These are phyloP conservation scores for Sesamia inferens DNA, from an alignment of 2,888 invertebrate species.

Conservation along the genomic window DNA sequence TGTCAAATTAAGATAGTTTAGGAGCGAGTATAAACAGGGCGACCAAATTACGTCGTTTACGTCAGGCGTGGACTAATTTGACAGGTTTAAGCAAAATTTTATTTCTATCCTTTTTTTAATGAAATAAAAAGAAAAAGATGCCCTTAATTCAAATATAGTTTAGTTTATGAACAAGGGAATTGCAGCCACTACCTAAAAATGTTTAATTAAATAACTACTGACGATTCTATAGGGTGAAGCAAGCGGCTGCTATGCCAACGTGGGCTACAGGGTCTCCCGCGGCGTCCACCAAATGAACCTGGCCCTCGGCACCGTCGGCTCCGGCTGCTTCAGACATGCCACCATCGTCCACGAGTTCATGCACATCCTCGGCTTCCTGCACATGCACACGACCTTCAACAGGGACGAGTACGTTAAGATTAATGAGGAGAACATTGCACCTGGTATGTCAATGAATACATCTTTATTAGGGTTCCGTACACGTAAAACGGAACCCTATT, in stretches of 20 bases:
- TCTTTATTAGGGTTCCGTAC: too few species aligned
- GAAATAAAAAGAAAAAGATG: too few species aligned
- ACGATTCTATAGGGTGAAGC: conserved; percentile 71
- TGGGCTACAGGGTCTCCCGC: conserved; percentile 80
- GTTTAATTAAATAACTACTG: not conserved
- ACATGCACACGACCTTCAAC: conserved; percentile 86
- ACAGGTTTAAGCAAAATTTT: too few species aligned
- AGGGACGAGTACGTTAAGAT: conserved; percentile 91
- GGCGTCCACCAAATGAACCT: conserved; percentile 89
- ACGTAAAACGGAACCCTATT: too few species aligned
- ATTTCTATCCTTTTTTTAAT: too few species aligned
- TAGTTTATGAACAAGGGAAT: too few species aligned
- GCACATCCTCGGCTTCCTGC: conserved; percentile 86
- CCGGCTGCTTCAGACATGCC: conserved; percentile 91
- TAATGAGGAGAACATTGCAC: conserved; percentile 91
- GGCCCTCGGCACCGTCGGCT: conserved; percentile 82
- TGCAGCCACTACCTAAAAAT: not conserved
- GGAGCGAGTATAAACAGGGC: too few species aligned
- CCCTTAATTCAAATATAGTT: too few species aligned
- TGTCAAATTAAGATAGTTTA: too few species aligned
- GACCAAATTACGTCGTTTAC: too few species aligned
- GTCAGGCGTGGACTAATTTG: too few species aligned
- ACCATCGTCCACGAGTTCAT: conserved; percentile 94
- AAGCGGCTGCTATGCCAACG: conserved; percentile 83
- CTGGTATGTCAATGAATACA: conserved; percentile 78